Conservation (phyloP, 2,797 vertebrate genomes). For the Mormyrops boulengeri region DNA sequence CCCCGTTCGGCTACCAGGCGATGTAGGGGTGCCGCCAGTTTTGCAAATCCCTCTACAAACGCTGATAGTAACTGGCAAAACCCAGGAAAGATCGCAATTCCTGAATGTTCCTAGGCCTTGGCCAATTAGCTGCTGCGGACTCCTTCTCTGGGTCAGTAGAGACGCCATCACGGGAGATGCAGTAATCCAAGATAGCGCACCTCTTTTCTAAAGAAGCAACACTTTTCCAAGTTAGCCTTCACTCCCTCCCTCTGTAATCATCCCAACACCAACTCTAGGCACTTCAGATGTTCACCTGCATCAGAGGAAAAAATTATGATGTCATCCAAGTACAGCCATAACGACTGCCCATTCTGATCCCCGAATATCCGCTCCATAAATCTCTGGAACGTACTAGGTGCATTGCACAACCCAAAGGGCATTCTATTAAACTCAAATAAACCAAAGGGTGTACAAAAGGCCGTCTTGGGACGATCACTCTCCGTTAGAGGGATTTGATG, state of each 20-base stretch:
- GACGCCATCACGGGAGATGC: neutral
- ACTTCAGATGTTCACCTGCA: neutral
- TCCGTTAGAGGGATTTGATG: neutral
- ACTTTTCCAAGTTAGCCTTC: neutral
- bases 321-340: no score
- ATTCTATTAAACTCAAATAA: neutral
- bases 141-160: neutral
- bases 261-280: neutral
- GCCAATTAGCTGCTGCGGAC: neutral
- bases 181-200: neutral
- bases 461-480: neutral
- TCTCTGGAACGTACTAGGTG: no score
- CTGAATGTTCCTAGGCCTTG: neutral
- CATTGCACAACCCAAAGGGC: no score
- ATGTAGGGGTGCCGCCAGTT: neutral
- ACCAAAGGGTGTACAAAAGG: neutral
- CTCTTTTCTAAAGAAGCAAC: neutral
- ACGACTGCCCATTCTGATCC: no score
- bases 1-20: neutral
- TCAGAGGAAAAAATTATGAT: neutral
- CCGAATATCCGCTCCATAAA: no score
- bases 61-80: no score
- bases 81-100: neutral
- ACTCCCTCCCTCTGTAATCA: neutral
- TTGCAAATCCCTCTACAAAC: neutral